Conservation (phyloP, 2,888 invertebrate genomes). For the Dexiosoma caninum region DNA sequence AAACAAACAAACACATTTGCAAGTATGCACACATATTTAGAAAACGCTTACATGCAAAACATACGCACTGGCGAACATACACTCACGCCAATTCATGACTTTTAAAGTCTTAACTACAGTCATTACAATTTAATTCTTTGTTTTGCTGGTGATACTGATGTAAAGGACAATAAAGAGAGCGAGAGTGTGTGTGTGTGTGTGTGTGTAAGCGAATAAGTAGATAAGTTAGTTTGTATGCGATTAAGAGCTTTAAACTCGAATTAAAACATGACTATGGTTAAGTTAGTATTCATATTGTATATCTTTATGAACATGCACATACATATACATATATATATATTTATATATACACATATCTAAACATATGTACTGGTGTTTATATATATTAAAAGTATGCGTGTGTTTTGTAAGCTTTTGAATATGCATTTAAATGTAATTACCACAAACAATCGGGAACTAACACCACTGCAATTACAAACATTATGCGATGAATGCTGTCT, state of each 20-base stretch:
- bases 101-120: conserved; percentile 35
- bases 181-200: background rate
- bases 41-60: background rate
- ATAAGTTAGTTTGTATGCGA: conserved; percentile 3
- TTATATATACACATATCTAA: no score
- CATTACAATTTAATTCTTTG: conserved; percentile 29
- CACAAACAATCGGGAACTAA: conserved; percentile 57
- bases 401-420: conserved; percentile 67
- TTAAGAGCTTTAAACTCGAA: conserved; percentile 2
- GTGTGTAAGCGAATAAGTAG: background rate
- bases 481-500: background rate
- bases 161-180: background rate
- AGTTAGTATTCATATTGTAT: background rate
- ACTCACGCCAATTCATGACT: conserved; percentile 9
- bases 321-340: no score
- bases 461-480: background rate
- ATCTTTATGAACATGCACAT: conserved; percentile 69
- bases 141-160: background rate
- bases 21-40: background rate
- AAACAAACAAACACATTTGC: background rate
- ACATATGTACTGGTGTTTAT: no score
- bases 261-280: background rate
- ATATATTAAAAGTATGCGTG: no score
- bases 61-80: background rate
- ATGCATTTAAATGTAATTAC: conserved; percentile 71